Percentiles rank a stretch among this genome's conserved stretches.
phyloP scores from a whole-genome alignment of 2,888 invertebrate species.

The Heliconius ismenius region DNA sequence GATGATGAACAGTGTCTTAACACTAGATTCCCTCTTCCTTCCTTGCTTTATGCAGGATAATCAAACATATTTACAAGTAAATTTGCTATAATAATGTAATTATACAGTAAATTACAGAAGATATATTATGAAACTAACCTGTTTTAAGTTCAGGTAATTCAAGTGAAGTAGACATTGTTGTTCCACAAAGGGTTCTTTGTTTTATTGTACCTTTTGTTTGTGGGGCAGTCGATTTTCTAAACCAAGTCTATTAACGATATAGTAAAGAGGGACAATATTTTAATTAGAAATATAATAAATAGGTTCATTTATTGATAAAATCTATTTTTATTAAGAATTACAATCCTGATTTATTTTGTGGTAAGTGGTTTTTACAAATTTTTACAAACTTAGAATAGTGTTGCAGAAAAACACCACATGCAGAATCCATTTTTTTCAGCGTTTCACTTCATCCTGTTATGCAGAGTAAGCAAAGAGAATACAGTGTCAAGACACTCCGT shows the following conservation, averaged over 20 bases:
- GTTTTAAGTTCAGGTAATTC: constrained; percentile 24
- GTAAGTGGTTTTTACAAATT: too few relatives aligned
- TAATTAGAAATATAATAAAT: neutral
- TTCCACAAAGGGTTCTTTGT: constrained; percentile 30
- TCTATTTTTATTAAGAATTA: too few relatives aligned
- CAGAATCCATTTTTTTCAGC: too few relatives aligned
- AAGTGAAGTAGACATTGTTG: constrained; percentile 21
- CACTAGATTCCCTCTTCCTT: neutral
- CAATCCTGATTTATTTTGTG: too few relatives aligned
- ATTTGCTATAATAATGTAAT: neutral
- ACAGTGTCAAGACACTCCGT: too few relatives aligned
- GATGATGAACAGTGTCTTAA: neutral
- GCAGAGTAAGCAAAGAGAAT: too few relatives aligned
- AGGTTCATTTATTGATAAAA: too few relatives aligned
- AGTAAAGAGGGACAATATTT: constrained; percentile 2
- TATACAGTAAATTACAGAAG: neutral
- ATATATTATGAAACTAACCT: constrained; percentile 21
- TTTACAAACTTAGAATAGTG: too few relatives aligned
- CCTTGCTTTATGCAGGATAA: neutral
- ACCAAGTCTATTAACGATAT: constrained; percentile 20
- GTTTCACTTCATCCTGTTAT: too few relatives aligned
- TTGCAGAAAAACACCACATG: too few relatives aligned
- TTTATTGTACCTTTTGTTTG: constrained; percentile 32
- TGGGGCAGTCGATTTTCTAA: constrained; percentile 18
- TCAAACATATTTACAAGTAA: neutral